Evolutionary conservation across 1,140 invertebrate species (phyloP), one percentile per base, ranked within the genome.

Genomic region (Zaprionus camerounensis): DNA sequence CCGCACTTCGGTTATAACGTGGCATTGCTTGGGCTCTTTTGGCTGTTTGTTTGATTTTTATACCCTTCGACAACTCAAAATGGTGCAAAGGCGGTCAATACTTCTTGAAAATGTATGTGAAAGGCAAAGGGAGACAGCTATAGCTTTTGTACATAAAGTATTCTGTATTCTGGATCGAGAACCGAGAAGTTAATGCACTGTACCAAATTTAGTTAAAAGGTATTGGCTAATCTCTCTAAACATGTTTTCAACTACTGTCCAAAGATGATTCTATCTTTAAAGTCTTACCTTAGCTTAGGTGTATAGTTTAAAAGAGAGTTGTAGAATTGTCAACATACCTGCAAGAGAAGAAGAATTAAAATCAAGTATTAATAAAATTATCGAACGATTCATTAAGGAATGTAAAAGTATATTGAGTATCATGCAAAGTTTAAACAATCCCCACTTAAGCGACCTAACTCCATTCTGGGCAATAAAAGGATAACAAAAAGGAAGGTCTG

Each of bases 301-400:
- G 17, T 7, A 7, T 41, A 44, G 24, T 26, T 26, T 26, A 0
- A 26, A 26, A 26, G 24, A 3, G 11, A 51, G 7, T 9, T 51
- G 4, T 24, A 12, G 2, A 51, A 20, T 51, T 5, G 20, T 24
- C n/a, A 22, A 51, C 46, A 51, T 51, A 51, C 46, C 46, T 51
- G 53, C 53, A 56, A 28, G 15, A 56, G 13, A 56, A 56, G 53
- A 31, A 58, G 41, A 28, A 41, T 12, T 36, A 26, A 61, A 74
- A 74, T 59, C 44, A 55, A 51, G 49, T 65, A 9, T 46, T 17
- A 46, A 11, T 9, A 17, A 46, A 17, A 46, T 17, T 46, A 17
- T 46, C 9, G 5, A 41, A 15, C 12, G 36, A 38, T 38, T 38
- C 2, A 46, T 46, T 9, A 46, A 17, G 41, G 0, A 7, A 4